These are phyloP conservation scores for Agrochola circellaris DNA, from an alignment of 2,888 invertebrate genomes.

Conservation along the genomic window DNA sequence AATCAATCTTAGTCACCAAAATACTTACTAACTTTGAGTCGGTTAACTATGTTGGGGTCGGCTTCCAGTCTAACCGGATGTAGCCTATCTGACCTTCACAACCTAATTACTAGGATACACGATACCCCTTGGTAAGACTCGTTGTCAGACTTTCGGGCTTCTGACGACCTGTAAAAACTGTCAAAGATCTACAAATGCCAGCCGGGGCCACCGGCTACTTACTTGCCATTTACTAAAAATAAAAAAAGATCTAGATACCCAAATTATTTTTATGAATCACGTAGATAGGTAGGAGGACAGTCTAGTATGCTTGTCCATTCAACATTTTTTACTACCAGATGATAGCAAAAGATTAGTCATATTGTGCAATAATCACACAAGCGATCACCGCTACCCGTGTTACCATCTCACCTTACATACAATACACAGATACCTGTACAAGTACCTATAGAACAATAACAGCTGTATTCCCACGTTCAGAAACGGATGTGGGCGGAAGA, in stretches of 20 bases:
- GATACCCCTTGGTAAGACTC: too few species aligned
- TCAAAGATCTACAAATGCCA: too few species aligned
- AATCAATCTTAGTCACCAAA: background rate
- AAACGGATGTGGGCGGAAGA: constrained; percentile 69
- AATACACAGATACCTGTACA: constrained; percentile 29
- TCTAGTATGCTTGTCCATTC: constrained; percentile 16
- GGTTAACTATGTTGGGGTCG: too few species aligned
- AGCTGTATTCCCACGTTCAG: constrained; percentile 66
- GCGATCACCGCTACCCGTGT: constrained; percentile 59
- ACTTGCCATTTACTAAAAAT: background rate
- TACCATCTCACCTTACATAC: constrained; percentile 58
- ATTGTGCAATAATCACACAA: constrained; percentile 38
- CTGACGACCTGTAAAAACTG: too few species aligned
- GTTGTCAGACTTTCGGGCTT: too few species aligned
- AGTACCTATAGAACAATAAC: constrained; percentile 63
- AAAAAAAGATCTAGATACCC: background rate
- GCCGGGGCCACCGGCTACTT: too few species aligned
- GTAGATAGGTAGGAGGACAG: background rate
- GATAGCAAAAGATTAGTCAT: constrained; percentile 3
- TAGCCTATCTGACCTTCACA: too few species aligned
- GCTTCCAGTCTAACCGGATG: too few species aligned
- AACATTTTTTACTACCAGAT: constrained; percentile 30
- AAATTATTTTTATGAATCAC: constrained; percentile 8
- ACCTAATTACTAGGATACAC: too few species aligned
- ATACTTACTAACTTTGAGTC: background rate